Conservation (phyloP, 2,113 vertebrate genomes). For the Orthonyx spaldingii region DNA sequence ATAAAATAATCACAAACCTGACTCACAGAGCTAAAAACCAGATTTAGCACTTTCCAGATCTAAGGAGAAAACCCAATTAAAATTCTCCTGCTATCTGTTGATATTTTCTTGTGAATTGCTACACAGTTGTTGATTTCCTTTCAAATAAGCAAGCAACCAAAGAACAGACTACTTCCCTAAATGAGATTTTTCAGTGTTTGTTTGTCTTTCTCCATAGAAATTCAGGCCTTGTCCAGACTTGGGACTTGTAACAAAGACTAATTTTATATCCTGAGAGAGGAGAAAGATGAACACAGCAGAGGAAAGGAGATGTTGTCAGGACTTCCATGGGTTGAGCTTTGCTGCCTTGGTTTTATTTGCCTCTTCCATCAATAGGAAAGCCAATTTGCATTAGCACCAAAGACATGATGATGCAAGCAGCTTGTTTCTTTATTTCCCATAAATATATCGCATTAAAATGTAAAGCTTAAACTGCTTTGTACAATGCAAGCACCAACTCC, state of each 20-base stretch:
- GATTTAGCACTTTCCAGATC: not conserved
- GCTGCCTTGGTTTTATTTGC: not conserved
- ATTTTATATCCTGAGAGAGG: not conserved
- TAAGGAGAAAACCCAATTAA: not conserved
- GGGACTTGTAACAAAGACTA: not conserved
- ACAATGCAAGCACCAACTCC: not conserved
- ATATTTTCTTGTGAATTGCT: not conserved
- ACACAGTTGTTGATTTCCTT: not conserved
- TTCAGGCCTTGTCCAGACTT: not conserved
- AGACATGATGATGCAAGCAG: not conserved
- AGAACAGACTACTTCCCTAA: constrained; percentile 30
- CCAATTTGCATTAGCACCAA: not conserved
- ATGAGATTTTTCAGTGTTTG: constrained; percentile 5
- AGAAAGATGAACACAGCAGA: not conserved
- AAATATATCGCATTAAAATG: not conserved
- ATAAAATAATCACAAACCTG: not conserved
- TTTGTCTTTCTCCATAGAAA: constrained; percentile 51
- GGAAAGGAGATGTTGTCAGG: not conserved
- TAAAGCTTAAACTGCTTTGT: not conserved
- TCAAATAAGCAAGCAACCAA: not conserved
- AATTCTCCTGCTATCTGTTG: not conserved
- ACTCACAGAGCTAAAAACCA: not conserved
- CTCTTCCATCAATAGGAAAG: not conserved
- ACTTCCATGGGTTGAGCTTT: not conserved
- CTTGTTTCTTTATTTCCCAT: not conserved